Base-by-base conservation (phyloP, 2,888 invertebrate species). In the Mimumesa dahlbomi region DNA sequence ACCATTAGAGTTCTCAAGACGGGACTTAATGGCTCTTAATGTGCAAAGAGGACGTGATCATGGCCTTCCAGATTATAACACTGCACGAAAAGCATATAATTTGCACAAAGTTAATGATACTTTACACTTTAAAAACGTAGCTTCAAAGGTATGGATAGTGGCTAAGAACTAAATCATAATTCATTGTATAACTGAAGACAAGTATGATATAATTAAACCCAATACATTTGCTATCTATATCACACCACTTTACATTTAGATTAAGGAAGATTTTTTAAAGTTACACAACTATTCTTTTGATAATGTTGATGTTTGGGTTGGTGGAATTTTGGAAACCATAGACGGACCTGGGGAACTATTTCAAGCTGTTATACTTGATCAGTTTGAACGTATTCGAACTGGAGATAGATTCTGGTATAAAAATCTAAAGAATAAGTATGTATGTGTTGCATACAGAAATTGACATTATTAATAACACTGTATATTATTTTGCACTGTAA, bases 401-500 rank as follows among this genome's bases (percentile, higher is more conserved):
- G 92, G 91, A 1, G 92, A 93, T 79, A 81, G 92, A 57, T 93
- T 92, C 86, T 93, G 92, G 92, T 93, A 90, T 83, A 91, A 91
- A 77, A 92, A 92, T 83, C 62, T 9, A 9, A 78, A 82, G 34
- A 91, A 91, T 75, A 81, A 83, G 90, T 90, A n/a, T n/a, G n/a
- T n/a, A n/a, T n/a, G 85, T 78, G 73, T 69, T 25, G 21, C 29
- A 48, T 19, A 50, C 1, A 34, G 29, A 34, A 31, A 25, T 25
- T 25, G 42, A 25, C 11, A 48, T 1, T 13, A 13, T 6, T 40
- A 13, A 5, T 18, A 43, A 7, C 25, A 13, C 2, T 4, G 13
- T 11, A 13, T 31, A 11, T 2, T 42, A 6, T 13, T 9, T 25
- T 48, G 25, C 11, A 42, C 3, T 22, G 1, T 13, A 34, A 11